Conservation (phyloP, 2,113 vertebrate species). For the Pangasianodon hypophthalmus region DNA sequence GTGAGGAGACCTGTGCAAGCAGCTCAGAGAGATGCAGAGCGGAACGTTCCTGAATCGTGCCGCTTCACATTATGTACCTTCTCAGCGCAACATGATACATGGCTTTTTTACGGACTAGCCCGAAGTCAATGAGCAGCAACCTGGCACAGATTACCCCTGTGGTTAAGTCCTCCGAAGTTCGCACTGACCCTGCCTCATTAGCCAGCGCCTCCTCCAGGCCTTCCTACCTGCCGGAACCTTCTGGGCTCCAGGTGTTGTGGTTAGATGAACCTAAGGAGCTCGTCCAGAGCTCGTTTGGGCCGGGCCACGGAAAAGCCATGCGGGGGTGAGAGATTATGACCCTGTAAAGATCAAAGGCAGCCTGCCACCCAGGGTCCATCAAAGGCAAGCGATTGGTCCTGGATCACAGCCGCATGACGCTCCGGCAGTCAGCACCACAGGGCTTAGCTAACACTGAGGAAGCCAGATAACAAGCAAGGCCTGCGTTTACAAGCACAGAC, state of each 20-base stretch:
- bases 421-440: constrained; percentile 66
- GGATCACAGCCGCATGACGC: constrained; percentile 58
- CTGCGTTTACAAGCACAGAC: constrained; percentile 69
- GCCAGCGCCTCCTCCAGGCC: constrained; percentile 72
- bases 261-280: constrained; percentile 69
- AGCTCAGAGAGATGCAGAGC: constrained; percentile 53
- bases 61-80: constrained; percentile 22
- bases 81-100: neutral
- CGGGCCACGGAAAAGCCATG: constrained; percentile 59
- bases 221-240: constrained; percentile 69
- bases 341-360: constrained; percentile 80
- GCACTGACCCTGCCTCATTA: constrained; percentile 58
- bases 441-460: constrained; percentile 66
- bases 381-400: constrained; percentile 73
- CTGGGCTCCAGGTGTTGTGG: constrained; percentile 73
- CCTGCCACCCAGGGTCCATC: constrained; percentile 69
- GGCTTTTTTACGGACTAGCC: constrained; percentile 42
- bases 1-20: constrained; percentile 66
- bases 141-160: constrained; percentile 67
- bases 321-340: constrained; percentile 74
- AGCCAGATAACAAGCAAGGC: constrained; percentile 67
- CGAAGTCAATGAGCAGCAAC: constrained; percentile 61
- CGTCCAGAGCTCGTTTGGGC: constrained; percentile 72
- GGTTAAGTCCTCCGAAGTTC: constrained; percentile 44
- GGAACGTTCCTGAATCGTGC: constrained; percentile 61